Evolutionary conservation across 2,113 vertebrate species (phyloP).

Genomic region (Opisthocomus hoazin): DNA sequence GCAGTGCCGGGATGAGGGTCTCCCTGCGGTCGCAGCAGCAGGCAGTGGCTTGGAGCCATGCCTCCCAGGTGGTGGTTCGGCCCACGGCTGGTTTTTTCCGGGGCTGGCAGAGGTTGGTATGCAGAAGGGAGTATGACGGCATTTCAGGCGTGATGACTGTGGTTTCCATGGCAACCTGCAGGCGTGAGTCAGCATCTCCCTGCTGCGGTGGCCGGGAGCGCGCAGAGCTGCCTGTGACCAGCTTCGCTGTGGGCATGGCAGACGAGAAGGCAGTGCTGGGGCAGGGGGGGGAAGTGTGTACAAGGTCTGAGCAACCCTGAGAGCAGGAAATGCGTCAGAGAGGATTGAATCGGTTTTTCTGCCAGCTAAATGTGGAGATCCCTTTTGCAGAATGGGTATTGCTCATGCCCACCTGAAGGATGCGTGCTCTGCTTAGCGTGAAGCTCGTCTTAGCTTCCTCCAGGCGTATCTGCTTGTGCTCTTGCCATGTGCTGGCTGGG

Average conservation of each 20-base stretch:
- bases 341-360: neutral
- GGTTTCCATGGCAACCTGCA: neutral
- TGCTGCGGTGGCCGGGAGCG: neutral
- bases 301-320: neutral
- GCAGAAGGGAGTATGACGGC: neutral
- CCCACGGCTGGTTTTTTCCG: neutral
- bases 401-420: neutral
- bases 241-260: neutral
- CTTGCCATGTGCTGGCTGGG: neutral
- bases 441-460: neutral
- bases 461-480: neutral
- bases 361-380: neutral
- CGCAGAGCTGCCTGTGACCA: neutral
- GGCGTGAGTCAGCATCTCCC: neutral
- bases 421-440: accelerated
- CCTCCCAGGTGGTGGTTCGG: neutral
- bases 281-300: neutral
- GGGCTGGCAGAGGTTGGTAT: neutral
- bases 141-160: neutral
- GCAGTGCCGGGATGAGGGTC: neutral
- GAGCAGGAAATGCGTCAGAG: neutral
- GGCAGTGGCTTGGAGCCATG: neutral
- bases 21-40: neutral
- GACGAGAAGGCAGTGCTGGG: neutral
- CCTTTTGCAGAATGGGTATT: neutral